Percentiles rank a stretch among this genome's conserved stretches.
Evolutionary conservation across 2,113 vertebrate species (phyloP).

Genomic region (Gymnobelideus leadbeateri): DNA sequence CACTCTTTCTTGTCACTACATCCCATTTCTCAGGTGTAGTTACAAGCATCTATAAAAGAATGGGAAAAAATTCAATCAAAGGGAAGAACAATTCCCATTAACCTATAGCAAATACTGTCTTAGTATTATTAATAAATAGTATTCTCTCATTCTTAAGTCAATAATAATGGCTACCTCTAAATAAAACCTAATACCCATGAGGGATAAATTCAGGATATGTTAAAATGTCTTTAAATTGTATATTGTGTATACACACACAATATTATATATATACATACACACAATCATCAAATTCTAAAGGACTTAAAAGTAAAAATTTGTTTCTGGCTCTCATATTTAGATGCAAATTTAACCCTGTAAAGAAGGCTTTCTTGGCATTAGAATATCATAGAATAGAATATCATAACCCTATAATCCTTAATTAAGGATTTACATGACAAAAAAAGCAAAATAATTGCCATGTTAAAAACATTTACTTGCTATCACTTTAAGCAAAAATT

Average conservation of each 20-base stretch:
- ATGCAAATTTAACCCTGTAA: constrained; percentile 19
- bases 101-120: background rate
- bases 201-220: constrained; percentile 7
- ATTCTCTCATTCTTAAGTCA: constrained; percentile 28
- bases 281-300: constrained; percentile 36
- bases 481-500: background rate
- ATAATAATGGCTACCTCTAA: background rate
- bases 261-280: background rate
- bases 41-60: constrained; percentile 92
- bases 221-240: constrained; percentile 19
- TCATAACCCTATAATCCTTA: background rate
- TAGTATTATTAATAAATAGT: background rate
- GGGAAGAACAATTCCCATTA: background rate
- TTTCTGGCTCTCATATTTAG: background rate
- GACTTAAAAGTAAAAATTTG: background rate
- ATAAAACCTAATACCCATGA: background rate
- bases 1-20: constrained; percentile 98
- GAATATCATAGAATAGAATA: background rate
- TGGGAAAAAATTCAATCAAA: constrained; percentile 42
- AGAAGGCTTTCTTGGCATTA: background rate
- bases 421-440: background rate
- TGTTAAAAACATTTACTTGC: background rate
- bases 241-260: background rate
- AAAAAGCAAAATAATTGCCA: background rate
- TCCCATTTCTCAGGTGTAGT: constrained; percentile 99